Evolutionary conservation across 2,797 vertebrate genomes (phyloP), one percentile per base, ranked within the genome.

Genomic region (Luscinia megarhynchos): DNA sequence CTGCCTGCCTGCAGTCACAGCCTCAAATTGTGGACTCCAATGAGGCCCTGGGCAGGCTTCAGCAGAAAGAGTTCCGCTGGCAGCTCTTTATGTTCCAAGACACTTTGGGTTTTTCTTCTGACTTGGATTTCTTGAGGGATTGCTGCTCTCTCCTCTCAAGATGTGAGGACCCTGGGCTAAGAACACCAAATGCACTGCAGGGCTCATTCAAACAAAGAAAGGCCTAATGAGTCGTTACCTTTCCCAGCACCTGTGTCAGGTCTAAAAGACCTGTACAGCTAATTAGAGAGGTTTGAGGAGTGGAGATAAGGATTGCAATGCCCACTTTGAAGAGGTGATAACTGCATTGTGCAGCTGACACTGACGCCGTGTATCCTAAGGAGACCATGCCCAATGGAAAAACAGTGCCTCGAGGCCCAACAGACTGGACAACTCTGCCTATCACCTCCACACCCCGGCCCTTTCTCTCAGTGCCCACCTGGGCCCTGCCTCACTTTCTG

Each of bases 361-460:
- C 18, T 22, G 34, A 57, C 2, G 34, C 62, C 32, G 43, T 29
- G 5, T 27, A 3, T n/a, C 22, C 62, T 57, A 27, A 66, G 29
- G 23, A 40, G 29, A 40, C 4, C 27, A 13, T 0, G 4, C 5
- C 17, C 14, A 38, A 27, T 32, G n/a, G 41, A 79, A 27, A n/a
- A 67, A 48, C 51, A 32, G 22, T 18, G 3, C 62, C 41, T n/a
- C 0, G 1, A 5, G 6, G 15, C 20, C 41, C 9, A 38, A 55
- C 0, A 1, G 29, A 34, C 38, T 57, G 34, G 34, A 27, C 18
- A 36, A 55, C 41, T 76, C 46, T 45, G 50, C 32, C 40, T 27
- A 55, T 32, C 10, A 4, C 61, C 51, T 50, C 29, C 24, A 40
- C 0, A 43, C 23, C n/a, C 34, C 0, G 1, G 34, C 29, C 29